These are phyloP conservation scores for Punctoribates punctum DNA, from an alignment of 2,888 invertebrate genomes.

Conservation along the genomic window DNA sequence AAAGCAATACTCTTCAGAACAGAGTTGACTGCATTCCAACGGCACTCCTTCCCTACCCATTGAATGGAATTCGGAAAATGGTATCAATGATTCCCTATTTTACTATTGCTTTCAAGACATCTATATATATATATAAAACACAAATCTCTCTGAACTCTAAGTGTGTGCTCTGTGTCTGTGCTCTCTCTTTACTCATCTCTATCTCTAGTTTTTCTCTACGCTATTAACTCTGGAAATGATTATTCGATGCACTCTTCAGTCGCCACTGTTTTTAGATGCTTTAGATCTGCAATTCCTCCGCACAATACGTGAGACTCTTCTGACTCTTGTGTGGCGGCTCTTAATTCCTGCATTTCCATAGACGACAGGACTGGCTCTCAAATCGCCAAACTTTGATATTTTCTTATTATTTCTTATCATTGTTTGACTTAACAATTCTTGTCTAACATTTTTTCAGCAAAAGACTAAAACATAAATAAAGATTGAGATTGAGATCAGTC, in stretches of 20 bases:
- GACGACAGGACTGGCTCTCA: too few species aligned
- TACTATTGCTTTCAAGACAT: neutral
- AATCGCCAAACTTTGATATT: too few species aligned
- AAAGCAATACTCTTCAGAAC: neutral
- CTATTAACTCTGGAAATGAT: conserved; percentile 15
- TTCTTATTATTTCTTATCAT: too few species aligned
- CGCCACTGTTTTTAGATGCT: neutral
- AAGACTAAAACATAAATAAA: too few species aligned
- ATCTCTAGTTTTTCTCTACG: neutral
- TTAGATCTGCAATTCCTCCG: neutral
- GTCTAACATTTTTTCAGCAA: too few species aligned
- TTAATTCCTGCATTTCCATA: too few species aligned
- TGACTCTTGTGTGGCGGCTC: too few species aligned
- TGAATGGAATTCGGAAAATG: conserved; percentile 15
- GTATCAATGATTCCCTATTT: neutral
- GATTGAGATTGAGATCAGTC: too few species aligned
- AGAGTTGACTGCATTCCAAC: neutral
- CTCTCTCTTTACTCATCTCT: neutral
- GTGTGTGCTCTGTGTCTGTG: too few species aligned
- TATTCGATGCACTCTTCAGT: neutral
- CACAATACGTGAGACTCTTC: neutral
- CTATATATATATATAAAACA: neutral
- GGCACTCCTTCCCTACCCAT: neutral
- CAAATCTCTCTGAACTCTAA: too few species aligned
- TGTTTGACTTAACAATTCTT: too few species aligned